Conservation (phyloP, 2,797 vertebrate genomes). For the Iguana delicatissima region DNA sequence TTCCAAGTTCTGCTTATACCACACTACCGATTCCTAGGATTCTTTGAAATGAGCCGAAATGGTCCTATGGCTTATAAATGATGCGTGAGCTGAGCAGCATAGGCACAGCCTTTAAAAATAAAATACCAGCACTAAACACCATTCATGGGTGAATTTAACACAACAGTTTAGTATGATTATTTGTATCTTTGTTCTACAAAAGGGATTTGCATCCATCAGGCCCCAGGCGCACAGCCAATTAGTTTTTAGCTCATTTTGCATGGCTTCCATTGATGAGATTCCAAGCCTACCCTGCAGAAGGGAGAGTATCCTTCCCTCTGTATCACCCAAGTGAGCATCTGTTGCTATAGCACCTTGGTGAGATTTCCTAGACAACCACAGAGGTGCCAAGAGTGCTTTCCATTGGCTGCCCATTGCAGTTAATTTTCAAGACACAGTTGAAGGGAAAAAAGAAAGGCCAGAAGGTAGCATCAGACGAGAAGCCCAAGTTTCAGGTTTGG, state of each 20-base stretch:
- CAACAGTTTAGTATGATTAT: conserved; percentile 3
- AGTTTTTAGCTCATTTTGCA: conserved; percentile 67
- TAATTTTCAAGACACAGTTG: conserved; percentile 49
- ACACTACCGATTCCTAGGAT: not conserved
- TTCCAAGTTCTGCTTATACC: too few species aligned
- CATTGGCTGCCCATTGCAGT: conserved; percentile 8
- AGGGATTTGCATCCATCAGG: conserved; percentile 42
- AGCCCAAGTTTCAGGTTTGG: conserved; percentile 39
- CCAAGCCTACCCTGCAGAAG: conserved; percentile 67
- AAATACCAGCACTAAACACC: not conserved
- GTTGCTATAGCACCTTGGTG: conserved; percentile 75
- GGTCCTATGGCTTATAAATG: too few species aligned
- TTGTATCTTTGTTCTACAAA: too few species aligned
- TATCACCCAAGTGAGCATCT: conserved; percentile 78
- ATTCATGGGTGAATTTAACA: conserved; percentile 12
- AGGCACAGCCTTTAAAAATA: too few species aligned
- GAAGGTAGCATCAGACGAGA: conserved; percentile 44
- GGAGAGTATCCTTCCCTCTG: conserved; percentile 62
- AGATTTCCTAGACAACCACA: conserved; percentile 80
- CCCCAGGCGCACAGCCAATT: conserved; percentile 60
- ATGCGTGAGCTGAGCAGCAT: too few species aligned
- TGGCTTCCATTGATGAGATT: conserved; percentile 73
- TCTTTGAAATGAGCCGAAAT: not conserved
- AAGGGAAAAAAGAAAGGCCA: not conserved
- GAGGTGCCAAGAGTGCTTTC: conserved; percentile 58